Base-by-base conservation (phyloP, 2,797 vertebrate genomes). In the Cyprinella venusta region DNA sequence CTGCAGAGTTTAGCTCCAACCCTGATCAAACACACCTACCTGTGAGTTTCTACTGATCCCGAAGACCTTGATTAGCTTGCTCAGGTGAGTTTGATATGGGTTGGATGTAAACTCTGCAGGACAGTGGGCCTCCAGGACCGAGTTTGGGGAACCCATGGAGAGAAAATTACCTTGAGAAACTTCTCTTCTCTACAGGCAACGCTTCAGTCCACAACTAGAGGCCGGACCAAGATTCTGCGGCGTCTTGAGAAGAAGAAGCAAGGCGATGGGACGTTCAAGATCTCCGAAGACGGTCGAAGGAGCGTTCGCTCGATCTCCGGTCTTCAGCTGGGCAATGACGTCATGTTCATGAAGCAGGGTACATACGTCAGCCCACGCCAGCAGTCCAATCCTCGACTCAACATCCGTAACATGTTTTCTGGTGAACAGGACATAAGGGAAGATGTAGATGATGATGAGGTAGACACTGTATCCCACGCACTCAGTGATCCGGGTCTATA, bases 271-370 rank as follows among this genome's bases (percentile, higher is more conserved):
- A 95, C 96, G 0, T 98, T 99, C 91, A 98, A 97, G 92, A 94
- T 98, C 87, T 98, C 96, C 0, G 97, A 98, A 91, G 97, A 97
- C 0, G 97, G 97, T 0, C 94, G 97, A 85, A 97, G 95, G 79
- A 99, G 97, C 0, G 92, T 98, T 84, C 94, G 96, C 67, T 97
- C 97, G 0, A 94, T 98, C 7, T 96, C 96, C 0, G 97, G 97
- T 12, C 90, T 98, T 86, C 96, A 97, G 92, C 93, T 98, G 69
- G 95, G 97, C 86, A 97, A 92, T 0, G 96, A 98, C 0, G 94
- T 98, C 87, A 97, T 98, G 96, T 98, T 98, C 89, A 95, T 98
- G 80, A 97, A 95, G 88, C 97, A 96, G 87, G 96, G 96, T 61
- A 95, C 95, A 0, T 95, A 95, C 0, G 87, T 93, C 90, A 94